A percentile compares a stretch with the other conserved stretches of the same genome.
phyloP scores from a whole-genome alignment of 1,140 invertebrate species.

The Cataglyphis hispanica region DNA sequence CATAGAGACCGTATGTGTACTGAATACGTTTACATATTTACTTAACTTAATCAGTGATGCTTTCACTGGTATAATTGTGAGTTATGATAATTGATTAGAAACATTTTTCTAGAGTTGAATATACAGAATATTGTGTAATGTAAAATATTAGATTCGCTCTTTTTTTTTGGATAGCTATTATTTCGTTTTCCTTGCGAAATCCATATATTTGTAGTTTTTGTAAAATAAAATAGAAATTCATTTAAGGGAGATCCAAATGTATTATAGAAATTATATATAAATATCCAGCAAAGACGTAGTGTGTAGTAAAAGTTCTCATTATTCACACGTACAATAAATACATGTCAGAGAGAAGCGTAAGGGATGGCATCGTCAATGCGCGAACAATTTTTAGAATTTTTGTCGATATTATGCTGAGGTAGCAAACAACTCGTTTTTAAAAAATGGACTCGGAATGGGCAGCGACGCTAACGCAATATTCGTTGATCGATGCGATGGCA shows the following conservation, averaged over 20 bases:
- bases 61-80: conserved; percentile 46
- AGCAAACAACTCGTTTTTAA: conserved; percentile 69
- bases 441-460: conserved; percentile 57
- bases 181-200: conserved; percentile 28
- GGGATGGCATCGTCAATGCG: conserved; percentile 31
- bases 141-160: conserved; percentile 23
- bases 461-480: conserved; percentile 56
- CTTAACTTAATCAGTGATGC: conserved; percentile 34
- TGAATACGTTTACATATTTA: conserved; percentile 83
- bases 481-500: conserved; percentile 53
- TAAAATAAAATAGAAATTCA: conserved; percentile 40
- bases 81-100: conserved; percentile 32
- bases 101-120: conserved; percentile 7
- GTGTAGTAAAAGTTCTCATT: not conserved
- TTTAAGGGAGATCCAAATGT: not conserved
- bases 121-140: conserved; percentile 31
- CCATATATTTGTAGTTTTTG: not conserved
- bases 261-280: conserved; percentile 48
- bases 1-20: conserved; percentile 81
- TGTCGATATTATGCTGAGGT: conserved; percentile 67
- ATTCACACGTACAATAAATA: conserved; percentile 35
- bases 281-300: conserved; percentile 12
- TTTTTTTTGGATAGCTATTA: conserved; percentile 15
- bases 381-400: conserved; percentile 59
- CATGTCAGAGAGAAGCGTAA: conserved; percentile 41